Percentiles rank a stretch among this genome's conserved stretches.
These are phyloP conservation scores for Onchidella celtica DNA, from an alignment of 2,888 invertebrate species.

Conservation along the genomic window DNA sequence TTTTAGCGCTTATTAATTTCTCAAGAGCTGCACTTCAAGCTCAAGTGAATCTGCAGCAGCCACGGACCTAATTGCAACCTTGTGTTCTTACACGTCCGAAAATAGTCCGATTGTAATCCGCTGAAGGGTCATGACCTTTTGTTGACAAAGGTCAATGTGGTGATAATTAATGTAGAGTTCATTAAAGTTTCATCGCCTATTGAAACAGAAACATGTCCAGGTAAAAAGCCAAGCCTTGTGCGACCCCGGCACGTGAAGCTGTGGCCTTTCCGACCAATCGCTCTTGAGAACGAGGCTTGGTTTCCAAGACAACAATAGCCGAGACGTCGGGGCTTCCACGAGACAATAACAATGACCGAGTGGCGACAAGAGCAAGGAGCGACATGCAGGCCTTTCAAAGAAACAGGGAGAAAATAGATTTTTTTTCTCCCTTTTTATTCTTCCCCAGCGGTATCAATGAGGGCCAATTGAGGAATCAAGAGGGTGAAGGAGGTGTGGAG, in stretches of 20 bases:
- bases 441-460: too few species aligned
- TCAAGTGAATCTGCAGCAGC: background rate
- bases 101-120: conserved; percentile 32
- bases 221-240: conserved; percentile 42
- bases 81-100: conserved; percentile 37
- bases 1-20: conserved; percentile 23
- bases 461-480: too few species aligned
- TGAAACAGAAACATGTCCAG: conserved; percentile 29
- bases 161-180: conserved; percentile 40
- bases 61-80: conserved; percentile 42
- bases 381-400: background rate
- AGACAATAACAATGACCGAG: background rate
- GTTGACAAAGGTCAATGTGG: conserved; percentile 39
- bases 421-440: too few species aligned
- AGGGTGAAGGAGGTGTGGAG: too few species aligned
- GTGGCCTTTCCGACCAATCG: conserved; percentile 7
- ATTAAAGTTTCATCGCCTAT: conserved; percentile 45
- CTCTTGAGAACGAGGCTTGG: background rate
- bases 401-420: background rate
- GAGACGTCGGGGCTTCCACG: background rate
- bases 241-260: conserved; percentile 6
- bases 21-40: conserved; percentile 22
- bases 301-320: conserved; percentile 9
- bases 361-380: conserved; percentile 14
- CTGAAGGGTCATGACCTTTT: conserved; percentile 43